These are phyloP conservation scores for Corythornis vintsioides DNA, from an alignment of 2,113 vertebrate species.

Conservation along the genomic window DNA sequence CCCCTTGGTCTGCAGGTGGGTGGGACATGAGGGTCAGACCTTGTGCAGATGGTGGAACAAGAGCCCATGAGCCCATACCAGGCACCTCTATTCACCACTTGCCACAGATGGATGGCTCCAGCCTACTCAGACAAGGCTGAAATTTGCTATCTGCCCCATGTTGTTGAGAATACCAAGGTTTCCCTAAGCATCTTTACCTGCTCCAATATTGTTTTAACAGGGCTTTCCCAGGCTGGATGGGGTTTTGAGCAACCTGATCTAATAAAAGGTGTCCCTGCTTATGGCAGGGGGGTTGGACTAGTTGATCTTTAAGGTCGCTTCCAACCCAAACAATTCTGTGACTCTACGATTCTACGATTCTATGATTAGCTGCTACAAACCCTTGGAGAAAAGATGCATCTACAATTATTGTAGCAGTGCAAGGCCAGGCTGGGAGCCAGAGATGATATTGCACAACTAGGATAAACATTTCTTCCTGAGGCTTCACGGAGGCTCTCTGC, in stretches of 20 bases:
- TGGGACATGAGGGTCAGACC: neutral
- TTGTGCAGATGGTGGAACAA: neutral
- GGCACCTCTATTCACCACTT: fast-evolving
- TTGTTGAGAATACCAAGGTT: neutral
- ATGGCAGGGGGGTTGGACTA: neutral
- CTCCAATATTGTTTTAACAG: neutral
- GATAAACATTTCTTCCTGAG: neutral
- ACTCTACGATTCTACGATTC: neutral
- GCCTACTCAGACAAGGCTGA: neutral
- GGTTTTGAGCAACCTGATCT: neutral
- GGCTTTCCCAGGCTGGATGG: neutral
- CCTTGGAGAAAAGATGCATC: neutral
- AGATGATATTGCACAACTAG: neutral
- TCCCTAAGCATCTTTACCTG: neutral
- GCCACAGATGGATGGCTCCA: neutral
- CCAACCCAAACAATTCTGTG: neutral
- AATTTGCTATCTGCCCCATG: fast-evolving
- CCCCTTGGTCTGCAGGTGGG: neutral
- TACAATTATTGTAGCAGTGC: neutral
- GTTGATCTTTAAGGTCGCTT: neutral
- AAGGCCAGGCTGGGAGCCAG: neutral
- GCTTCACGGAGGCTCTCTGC: neutral
- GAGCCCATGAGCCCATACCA: neutral
- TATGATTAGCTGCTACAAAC: neutral
- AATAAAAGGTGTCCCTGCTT: neutral